Conservation (phyloP, 1,140 invertebrate species). For the Chrysopa pallens region DNA sequence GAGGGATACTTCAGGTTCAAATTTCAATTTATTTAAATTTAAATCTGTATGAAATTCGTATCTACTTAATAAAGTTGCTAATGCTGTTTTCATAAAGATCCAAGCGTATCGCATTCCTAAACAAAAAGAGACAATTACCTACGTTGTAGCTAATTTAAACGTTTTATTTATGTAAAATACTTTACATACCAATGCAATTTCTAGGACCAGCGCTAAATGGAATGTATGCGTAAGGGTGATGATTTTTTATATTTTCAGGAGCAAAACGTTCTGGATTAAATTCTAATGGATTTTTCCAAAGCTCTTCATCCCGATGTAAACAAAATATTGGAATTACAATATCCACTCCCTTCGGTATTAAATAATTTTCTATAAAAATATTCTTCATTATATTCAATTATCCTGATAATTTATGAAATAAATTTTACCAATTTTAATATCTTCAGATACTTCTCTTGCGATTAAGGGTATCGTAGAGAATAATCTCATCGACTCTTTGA, state of each 20-base stretch:
- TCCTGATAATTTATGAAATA: neutral
- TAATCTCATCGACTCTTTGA: constrained; percentile 46
- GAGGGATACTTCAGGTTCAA: too few relatives aligned
- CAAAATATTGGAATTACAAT: constrained; percentile 30
- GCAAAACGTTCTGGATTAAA: constrained; percentile 66
- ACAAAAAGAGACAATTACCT: too few relatives aligned
- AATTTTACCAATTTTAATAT: constrained; percentile 29
- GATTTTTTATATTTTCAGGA: constrained; percentile 30
- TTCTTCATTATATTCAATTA: too few relatives aligned
- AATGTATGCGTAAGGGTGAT: constrained; percentile 33
- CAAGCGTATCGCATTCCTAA: too few relatives aligned
- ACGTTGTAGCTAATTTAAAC: too few relatives aligned
- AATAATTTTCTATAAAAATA: constrained; percentile 23
- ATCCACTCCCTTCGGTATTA: constrained; percentile 27
- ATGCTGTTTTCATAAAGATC: too few relatives aligned
- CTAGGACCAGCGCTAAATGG: constrained; percentile 51
- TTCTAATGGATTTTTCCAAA: constrained; percentile 48
- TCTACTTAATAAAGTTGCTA: too few relatives aligned
- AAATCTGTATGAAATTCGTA: too few relatives aligned
- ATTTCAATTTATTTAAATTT: too few relatives aligned
- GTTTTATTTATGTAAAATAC: too few relatives aligned
- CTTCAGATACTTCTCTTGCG: constrained; percentile 35
- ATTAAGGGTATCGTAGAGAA: constrained; percentile 59
- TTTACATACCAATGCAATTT: constrained; percentile 45
- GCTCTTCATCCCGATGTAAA: constrained; percentile 43